Percentiles rank a stretch among this genome's conserved stretches.
Evolutionary conservation across 2,888 invertebrate species (phyloP).

Genomic region (Lepeophtheirus nordmannii): DNA sequence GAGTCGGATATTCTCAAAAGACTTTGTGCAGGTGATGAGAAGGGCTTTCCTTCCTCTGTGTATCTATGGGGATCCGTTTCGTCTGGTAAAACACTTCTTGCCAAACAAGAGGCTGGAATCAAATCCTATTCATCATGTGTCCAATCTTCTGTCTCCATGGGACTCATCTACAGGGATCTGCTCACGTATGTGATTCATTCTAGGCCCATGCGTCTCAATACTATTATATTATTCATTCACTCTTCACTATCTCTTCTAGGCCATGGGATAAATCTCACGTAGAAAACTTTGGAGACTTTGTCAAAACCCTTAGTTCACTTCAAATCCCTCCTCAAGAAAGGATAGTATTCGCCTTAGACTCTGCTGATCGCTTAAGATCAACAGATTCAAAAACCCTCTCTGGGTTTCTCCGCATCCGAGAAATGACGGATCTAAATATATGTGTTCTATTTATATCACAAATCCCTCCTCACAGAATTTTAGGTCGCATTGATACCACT

Average conservation of each 20-base stretch:
- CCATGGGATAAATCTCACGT: neutral
- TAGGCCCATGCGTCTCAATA: too few relatives aligned
- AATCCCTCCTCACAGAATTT: slow-evolving; percentile 63
- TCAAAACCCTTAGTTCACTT: slow-evolving; percentile 27
- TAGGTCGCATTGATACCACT: slow-evolving; percentile 45
- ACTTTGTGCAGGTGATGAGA: neutral
- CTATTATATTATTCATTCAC: too few relatives aligned
- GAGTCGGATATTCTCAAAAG: neutral
- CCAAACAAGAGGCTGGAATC: neutral
- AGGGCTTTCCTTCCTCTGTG: neutral
- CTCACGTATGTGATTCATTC: neutral
- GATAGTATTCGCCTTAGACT: slow-evolving; percentile 46
- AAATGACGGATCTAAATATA: slow-evolving; percentile 53
- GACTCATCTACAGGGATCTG: neutral
- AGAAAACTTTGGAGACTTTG: slow-evolving; percentile 28
- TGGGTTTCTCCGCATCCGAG: slow-evolving; percentile 53
- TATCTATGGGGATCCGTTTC: neutral
- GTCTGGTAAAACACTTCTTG: neutral
- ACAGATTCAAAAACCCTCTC: slow-evolving; percentile 58
- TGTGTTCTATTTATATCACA: slow-evolving; percentile 61
- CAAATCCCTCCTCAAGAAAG: slow-evolving; percentile 31
- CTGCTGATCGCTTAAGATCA: slow-evolving; percentile 58
- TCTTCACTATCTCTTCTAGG: too few relatives aligned
- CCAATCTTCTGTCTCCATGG: neutral
- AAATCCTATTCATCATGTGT: neutral